A percentile compares a stretch with the other conserved stretches of the same genome.
phyloP scores from a whole-genome alignment of 2,113 vertebrate genomes.

The Thalassarche chlororhynchos region DNA sequence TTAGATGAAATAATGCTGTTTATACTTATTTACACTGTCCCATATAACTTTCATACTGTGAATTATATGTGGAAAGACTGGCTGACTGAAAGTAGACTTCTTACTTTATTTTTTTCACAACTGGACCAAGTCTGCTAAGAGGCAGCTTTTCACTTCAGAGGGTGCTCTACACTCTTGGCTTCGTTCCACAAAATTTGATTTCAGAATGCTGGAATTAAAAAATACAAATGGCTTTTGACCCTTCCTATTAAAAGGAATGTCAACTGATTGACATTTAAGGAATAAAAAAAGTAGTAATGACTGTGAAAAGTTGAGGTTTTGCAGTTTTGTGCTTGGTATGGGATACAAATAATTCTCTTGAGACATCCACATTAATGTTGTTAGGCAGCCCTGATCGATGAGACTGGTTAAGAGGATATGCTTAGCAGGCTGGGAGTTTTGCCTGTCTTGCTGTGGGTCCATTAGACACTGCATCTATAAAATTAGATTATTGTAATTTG shows the following conservation, averaged over 20 bases:
- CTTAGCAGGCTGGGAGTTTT: conserved; percentile 11
- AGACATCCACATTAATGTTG: background rate
- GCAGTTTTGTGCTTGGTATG: background rate
- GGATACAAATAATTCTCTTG: background rate
- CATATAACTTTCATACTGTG: background rate
- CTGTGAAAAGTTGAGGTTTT: background rate
- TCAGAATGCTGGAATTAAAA: background rate
- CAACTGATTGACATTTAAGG: background rate
- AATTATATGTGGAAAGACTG: background rate
- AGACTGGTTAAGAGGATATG: background rate
- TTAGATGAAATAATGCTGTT: background rate
- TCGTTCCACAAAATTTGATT: background rate
- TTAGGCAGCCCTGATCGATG: background rate
- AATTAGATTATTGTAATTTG: conserved; percentile 29
- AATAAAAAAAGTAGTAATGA: background rate
- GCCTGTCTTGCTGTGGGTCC: background rate
- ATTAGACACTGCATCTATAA: background rate
- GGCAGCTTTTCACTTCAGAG: background rate
- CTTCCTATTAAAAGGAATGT: background rate
- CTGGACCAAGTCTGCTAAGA: background rate
- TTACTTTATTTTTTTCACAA: background rate
- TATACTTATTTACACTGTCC: background rate
- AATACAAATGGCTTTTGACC: background rate
- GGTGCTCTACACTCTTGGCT: background rate
- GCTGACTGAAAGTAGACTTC: background rate